Percentiles rank a stretch among this genome's conserved stretches.
Conservation (phyloP, 2,113 vertebrate species). For the Vanacampus margaritifer region DNA sequence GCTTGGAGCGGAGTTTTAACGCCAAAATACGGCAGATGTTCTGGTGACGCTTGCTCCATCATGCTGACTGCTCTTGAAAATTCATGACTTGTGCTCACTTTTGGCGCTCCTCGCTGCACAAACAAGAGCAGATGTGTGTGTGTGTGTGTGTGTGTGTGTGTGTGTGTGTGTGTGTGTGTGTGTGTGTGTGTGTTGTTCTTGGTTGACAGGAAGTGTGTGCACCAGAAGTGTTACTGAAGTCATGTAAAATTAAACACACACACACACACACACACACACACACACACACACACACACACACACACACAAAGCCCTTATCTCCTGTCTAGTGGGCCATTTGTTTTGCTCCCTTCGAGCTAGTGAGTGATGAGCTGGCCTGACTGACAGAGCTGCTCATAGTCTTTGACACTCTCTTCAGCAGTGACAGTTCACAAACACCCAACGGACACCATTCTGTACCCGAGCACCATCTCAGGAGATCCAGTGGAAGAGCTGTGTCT, state of each 20-base stretch:
- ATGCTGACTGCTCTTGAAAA: conserved; percentile 3
- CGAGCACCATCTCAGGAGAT: neutral
- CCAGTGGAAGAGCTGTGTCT: neutral
- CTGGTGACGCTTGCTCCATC: neutral
- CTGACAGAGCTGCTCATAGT: conserved; percentile 18
- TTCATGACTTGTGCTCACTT: neutral
- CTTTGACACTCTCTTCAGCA: conserved; percentile 15
- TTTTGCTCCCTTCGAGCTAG: conserved; percentile 19
- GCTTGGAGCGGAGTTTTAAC: neutral
- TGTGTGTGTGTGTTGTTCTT: conserved; percentile 10
- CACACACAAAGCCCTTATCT: neutral
- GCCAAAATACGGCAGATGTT: conserved; percentile 3
- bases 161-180: conserved; percentile 4
- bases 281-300: conserved; percentile 5
- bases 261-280: neutral
- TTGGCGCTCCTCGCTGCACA: neutral
- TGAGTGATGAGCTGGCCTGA: conserved; percentile 28
- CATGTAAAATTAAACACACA: conserved; percentile 30
- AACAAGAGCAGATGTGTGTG: conserved; percentile 29
- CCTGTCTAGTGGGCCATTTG: conserved; percentile 5
- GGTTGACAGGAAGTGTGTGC: conserved; percentile 2
- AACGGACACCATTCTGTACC: neutral
- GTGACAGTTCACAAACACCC: conserved; percentile 13
- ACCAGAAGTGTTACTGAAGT: conserved; percentile 16
- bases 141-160: conserved; percentile 8